Evolutionary conservation across 2,797 vertebrate genomes (phyloP).

Genomic region (Gallirallus australis): DNA sequence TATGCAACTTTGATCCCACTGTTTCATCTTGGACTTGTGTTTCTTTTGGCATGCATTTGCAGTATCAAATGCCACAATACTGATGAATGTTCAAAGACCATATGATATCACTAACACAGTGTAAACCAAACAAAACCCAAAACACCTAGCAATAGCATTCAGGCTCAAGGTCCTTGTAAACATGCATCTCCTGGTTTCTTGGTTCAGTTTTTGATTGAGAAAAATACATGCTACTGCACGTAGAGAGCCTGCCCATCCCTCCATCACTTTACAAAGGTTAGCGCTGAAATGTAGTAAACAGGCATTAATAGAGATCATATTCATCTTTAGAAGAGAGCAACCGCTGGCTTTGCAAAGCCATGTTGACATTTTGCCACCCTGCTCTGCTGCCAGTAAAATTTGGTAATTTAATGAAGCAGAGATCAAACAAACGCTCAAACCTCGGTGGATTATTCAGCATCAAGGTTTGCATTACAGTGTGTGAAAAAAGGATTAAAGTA

Average conservation of each 20-base stretch:
- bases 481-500: constrained; percentile 69
- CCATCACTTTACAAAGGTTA: neutral
- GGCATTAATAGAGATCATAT: constrained; percentile 55
- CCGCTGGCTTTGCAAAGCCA: constrained; percentile 63
- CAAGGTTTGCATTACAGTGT: constrained; percentile 55
- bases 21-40: constrained; percentile 42
- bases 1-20: constrained; percentile 25
- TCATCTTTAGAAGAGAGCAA: constrained; percentile 67
- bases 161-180: neutral
- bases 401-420: constrained; percentile 73
- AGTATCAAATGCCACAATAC: constrained; percentile 43
- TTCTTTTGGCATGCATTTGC: constrained; percentile 52
- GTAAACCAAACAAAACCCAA: neutral
- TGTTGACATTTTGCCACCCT: constrained; percentile 70
- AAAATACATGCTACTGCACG: neutral
- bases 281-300: constrained; percentile 8
- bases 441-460: constrained; percentile 67
- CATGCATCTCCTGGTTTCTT: neutral
- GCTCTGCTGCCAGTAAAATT: constrained; percentile 69
- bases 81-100: constrained; percentile 55
- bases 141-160: neutral
- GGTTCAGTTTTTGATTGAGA: neutral
- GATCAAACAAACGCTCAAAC: constrained; percentile 59
- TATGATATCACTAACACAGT: constrained; percentile 14
- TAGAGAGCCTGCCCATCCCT: neutral